These are phyloP conservation scores for Phallusia fumigata DNA, from an alignment of 23 tunicate genomes.

Conservation along the genomic window DNA sequence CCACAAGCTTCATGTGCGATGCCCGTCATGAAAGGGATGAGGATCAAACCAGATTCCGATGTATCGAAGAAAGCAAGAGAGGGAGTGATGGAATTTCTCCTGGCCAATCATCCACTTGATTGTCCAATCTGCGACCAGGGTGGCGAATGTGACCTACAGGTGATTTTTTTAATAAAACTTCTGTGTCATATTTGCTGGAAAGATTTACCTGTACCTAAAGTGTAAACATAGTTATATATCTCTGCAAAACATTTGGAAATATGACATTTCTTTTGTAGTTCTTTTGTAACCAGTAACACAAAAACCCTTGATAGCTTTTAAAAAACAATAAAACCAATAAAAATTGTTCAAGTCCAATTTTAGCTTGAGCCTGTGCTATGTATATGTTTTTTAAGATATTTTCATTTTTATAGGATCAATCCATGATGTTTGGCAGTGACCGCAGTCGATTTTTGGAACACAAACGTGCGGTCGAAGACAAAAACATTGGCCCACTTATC, in stretches of 20 bases:
- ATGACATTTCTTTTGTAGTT: too few species aligned
- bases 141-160: conserved; percentile 96
- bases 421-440: conserved; percentile 97
- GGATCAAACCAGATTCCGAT: conserved; percentile 88
- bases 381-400: too few species aligned
- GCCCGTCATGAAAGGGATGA: conserved; percentile 99
- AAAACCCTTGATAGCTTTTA: too few species aligned
- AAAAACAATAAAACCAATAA: too few species aligned
- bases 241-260: too few species aligned
- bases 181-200: too few species aligned
- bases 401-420: conserved; percentile 79
- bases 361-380: too few species aligned
- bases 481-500: conserved; percentile 96
- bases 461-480: conserved; percentile 99
- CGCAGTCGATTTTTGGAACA: conserved; percentile 89
- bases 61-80: conserved; percentile 97
- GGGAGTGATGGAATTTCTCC: conserved; percentile 99
- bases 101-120: conserved; percentile 98
- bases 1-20: conserved; percentile 99
- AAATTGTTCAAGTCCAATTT: too few species aligned
- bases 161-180: not conserved
- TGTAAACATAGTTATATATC: too few species aligned
- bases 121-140: conserved; percentile 99
- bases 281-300: too few species aligned
- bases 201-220: too few species aligned